Percentiles rank a stretch among this genome's conserved stretches.
Conservation (phyloP, 2,797 vertebrate species). For the Darevskia nairensis region DNA sequence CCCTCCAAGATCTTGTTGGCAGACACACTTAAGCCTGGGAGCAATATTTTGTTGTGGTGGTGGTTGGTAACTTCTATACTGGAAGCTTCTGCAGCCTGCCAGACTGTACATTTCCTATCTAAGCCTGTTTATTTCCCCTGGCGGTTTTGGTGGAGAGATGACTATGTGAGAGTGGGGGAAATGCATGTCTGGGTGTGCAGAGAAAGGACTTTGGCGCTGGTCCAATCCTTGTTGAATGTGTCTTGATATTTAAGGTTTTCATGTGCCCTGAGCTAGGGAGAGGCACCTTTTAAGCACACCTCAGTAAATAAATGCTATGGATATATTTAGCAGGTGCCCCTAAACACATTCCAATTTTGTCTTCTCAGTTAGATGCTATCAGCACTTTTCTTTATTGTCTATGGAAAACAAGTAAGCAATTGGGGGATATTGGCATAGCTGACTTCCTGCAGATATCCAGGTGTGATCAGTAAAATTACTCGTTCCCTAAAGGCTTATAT, state of each 20-base stretch:
- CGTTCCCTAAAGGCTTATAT: neutral
- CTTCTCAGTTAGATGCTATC: conserved; percentile 67
- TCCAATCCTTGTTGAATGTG: conserved; percentile 59
- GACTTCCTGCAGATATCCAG: conserved; percentile 22
- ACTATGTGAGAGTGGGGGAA: conserved; percentile 63
- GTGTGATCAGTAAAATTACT: conserved; percentile 34
- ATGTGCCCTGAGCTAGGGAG: conserved; percentile 61
- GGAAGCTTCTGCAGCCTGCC: conserved; percentile 19
- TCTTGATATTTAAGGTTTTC: conserved; percentile 61
- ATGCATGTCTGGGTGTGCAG: conserved; percentile 63
- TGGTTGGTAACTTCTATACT: conserved; percentile 36
- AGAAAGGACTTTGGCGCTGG: conserved; percentile 60
- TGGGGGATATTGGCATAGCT: conserved; percentile 24
- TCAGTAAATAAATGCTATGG: conserved; percentile 70
- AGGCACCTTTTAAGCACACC: conserved; percentile 62
- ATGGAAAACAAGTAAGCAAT: conserved; percentile 56
- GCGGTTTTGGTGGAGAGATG: conserved; percentile 53
- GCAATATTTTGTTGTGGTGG: conserved; percentile 1
- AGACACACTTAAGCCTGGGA: conserved; percentile 34
- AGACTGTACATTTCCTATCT: conserved; percentile 44
- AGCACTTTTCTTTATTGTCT: conserved; percentile 57
- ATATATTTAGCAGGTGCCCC: conserved; percentile 66
- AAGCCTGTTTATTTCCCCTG: conserved; percentile 50
- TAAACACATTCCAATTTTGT: conserved; percentile 60
- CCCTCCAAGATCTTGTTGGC: conserved; percentile 23